Evolutionary conservation across 1,140 invertebrate genomes (phyloP).

Genomic region (Conus betulinus): DNA sequence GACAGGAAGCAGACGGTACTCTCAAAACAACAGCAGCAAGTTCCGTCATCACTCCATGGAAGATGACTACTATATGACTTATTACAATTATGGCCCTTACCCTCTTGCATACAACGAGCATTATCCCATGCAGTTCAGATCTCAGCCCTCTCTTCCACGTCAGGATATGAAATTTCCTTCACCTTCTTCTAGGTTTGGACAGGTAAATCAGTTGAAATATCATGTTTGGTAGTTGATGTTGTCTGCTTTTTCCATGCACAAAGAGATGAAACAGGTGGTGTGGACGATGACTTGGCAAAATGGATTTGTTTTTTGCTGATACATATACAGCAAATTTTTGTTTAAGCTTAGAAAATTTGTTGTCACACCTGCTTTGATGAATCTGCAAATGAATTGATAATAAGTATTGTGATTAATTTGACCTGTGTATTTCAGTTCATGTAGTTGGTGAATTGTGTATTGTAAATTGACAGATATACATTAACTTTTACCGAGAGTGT

Average conservation of each 20-base stretch:
- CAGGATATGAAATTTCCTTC: slow-evolving; percentile 64
- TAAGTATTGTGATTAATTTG: too few species aligned
- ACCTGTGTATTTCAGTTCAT: too few species aligned
- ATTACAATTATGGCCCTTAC: slow-evolving; percentile 62
- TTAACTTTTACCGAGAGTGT: too few species aligned
- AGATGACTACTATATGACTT: slow-evolving; percentile 61
- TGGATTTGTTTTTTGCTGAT: too few species aligned
- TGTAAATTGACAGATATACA: too few species aligned
- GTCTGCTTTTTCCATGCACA: not conserved
- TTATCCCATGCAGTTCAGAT: slow-evolving; percentile 65
- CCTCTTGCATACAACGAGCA: slow-evolving; percentile 54
- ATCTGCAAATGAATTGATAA: too few species aligned
- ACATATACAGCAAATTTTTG: too few species aligned
- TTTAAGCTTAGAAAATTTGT: too few species aligned
- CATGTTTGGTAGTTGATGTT: not conserved
- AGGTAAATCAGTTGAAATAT: slow-evolving; percentile 42
- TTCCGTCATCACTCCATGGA: slow-evolving; percentile 70
- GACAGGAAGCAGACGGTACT: slow-evolving; percentile 47
- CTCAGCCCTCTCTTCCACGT: slow-evolving; percentile 68
- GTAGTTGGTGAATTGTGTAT: too few species aligned
- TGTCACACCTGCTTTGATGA: too few species aligned
- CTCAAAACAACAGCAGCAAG: slow-evolving; percentile 48
- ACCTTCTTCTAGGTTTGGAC: slow-evolving; percentile 57
- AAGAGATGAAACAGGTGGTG: too few species aligned
- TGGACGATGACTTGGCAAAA: too few species aligned